Conservation (phyloP, 2,113 vertebrate genomes). For the Balaenoptera acutorostrata region DNA sequence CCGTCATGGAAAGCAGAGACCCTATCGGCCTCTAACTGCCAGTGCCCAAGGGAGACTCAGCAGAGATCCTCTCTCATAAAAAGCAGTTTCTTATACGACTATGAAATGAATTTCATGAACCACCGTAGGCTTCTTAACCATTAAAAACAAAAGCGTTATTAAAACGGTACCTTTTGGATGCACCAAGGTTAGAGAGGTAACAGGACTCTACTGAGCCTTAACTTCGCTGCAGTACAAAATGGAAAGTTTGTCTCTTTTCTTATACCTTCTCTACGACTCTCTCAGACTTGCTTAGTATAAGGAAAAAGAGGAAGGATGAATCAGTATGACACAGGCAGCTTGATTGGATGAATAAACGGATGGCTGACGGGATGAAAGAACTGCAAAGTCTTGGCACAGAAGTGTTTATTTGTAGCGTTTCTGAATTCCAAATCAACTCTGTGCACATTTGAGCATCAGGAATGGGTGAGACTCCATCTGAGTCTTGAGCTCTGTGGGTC, state of each 20-base stretch:
- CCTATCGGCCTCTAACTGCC: constrained; percentile 45
- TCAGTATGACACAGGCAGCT: not conserved
- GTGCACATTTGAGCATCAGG: not conserved
- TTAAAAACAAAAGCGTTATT: not conserved
- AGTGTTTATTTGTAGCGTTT: not conserved
- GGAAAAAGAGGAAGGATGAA: constrained; percentile 8
- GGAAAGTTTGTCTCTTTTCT: not conserved
- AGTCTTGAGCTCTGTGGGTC: not conserved
- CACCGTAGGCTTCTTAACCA: not conserved
- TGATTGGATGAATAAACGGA: not conserved
- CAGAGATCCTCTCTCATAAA: constrained; percentile 41
- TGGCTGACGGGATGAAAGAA: not conserved
- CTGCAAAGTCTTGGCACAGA: not conserved
- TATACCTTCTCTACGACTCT: not conserved
- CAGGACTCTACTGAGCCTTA: not conserved
- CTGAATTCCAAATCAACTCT: not conserved
- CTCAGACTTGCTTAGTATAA: not conserved
- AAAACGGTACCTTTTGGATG: constrained; percentile 1
- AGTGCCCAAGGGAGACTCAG: constrained; percentile 12
- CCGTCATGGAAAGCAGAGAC: constrained; percentile 61
- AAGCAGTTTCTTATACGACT: constrained; percentile 28
- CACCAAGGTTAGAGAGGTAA: not conserved
- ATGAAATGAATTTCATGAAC: constrained; percentile 53
- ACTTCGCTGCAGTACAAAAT: constrained; percentile 18
- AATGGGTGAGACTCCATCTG: not conserved